Evolutionary conservation across 2,888 invertebrate genomes (phyloP), one percentile per base, ranked within the genome.

Genomic region (Eurytoma californica): DNA sequence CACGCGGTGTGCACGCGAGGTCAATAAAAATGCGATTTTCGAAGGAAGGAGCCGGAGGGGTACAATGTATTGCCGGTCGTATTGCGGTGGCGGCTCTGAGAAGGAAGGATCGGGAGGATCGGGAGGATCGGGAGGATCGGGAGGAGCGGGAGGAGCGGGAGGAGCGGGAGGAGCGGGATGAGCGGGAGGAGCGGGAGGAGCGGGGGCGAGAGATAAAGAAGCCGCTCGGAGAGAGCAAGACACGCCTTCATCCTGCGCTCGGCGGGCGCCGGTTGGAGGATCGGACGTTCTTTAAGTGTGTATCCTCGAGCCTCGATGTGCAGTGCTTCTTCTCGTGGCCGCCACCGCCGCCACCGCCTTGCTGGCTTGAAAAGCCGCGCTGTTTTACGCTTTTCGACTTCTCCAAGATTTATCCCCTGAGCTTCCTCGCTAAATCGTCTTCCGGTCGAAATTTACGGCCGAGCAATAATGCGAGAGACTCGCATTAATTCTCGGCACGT

Each of bases 401-500:
- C 86, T 88, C 86, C 87, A 87, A 88, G 90, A 90, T 90, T 90
- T 90, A 90, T 90, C 87, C 87, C 87, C 85, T 85, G 84, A 85
- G 88, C 88, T 89, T 89, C 87, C 88, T 88, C 87, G 90, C 88
- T 90, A 90, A 90, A 90, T 90, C 90, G 90, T 87, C 88, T 90
- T 89, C 89, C 88, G 87, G 88, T 84, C 84, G 85, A 87, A 90
- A 90, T 90, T 89, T 90, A 90, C 89, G 89, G 86, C 86, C 87
- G 87, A 84, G 89, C 81, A 73, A 81, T 81, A 79, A 79, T 74
- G 77, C 70, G 72, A 39, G 58, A 53, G 70, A 57, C 69, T 28
- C 80, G 80, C 81, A 79, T 80, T 80, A 81, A 79, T 79, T 77
- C 65, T 80, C 74, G 18, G 77, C 78, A 63, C 72, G 68, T 55